These are phyloP conservation scores for Leptobrachium leishanense DNA, from an alignment of 2,113 vertebrate species.

Conservation along the genomic window DNA sequence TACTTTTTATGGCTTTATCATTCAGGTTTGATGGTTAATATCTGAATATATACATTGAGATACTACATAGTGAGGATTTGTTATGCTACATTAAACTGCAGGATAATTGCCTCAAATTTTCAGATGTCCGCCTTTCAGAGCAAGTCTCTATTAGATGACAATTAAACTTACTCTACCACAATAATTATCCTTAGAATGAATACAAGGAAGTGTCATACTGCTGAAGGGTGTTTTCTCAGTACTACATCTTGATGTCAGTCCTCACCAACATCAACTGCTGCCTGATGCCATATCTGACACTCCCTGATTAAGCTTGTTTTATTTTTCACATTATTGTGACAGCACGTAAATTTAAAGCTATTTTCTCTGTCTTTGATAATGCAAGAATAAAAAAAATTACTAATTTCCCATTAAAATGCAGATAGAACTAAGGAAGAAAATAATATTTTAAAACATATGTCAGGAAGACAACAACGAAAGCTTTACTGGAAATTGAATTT, in stretches of 20 bases:
- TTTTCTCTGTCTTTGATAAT: slow-evolving; percentile 28
- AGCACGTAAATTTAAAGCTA: slow-evolving; percentile 19
- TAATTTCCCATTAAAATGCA: neutral
- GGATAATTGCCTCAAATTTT: slow-evolving; percentile 25
- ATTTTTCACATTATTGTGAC: slow-evolving; percentile 35
- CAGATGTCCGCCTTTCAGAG: slow-evolving; percentile 31
- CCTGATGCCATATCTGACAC: slow-evolving; percentile 44
- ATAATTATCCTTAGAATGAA: slow-evolving; percentile 24
- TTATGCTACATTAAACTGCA: slow-evolving; percentile 8
- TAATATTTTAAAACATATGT: too few species aligned
- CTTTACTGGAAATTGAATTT: too few species aligned
- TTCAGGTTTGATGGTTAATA: neutral
- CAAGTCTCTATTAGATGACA: slow-evolving; percentile 34
- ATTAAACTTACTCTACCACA: slow-evolving; percentile 34
- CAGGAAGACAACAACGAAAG: too few species aligned
- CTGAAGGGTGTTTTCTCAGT: slow-evolving; percentile 40
- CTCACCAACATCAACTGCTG: slow-evolving; percentile 34
- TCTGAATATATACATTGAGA: neutral
- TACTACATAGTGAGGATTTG: slow-evolving; percentile 21
- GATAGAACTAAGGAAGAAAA: too few species aligned
- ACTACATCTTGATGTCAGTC: slow-evolving; percentile 39
- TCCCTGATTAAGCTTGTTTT: slow-evolving; percentile 12
- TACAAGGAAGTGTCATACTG: slow-evolving; percentile 27
- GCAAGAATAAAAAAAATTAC: slow-evolving; percentile 1
- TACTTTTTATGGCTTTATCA: neutral